Evolutionary conservation across 2,888 invertebrate genomes (phyloP), one percentile per base, ranked within the genome.

Genomic region (Syrista parreyssii): DNA sequence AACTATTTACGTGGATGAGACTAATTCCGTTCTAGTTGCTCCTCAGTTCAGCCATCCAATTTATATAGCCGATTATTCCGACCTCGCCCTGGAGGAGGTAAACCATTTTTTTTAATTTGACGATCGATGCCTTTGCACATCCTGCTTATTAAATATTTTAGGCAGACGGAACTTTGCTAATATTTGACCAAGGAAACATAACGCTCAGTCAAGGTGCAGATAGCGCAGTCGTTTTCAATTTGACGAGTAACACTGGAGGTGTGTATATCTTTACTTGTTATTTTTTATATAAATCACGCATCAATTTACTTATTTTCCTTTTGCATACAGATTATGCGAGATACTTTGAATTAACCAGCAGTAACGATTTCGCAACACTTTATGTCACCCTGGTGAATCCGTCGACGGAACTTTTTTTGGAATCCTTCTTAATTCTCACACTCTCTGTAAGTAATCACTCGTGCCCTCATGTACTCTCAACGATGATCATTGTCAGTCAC

Each of bases 31-130:
- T 73, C 73, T 68, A n/a, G 15, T n/a, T 33, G 74, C 40, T 32
- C 79, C 83, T 4, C 76, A 78, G 71, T 87, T 87, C 75, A 68
- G 78, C 12, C 55, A 78, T 11, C 75, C 81, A 23, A 72, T 86
- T n/a, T 87, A 87, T 76, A 81, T 75, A 23, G 83, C 85, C 12
- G 75, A 86, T 71, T 80, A 78, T 35, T 81, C 76, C 1, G 31
- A 76, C 73, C 78, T 84, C 30, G 76, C 34, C 68, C 74, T 79
- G 68, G 79, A 79, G 74, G 79, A 82, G 68, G 82, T 79, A 79
- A 82, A 73, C 36, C n/a, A 12, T 33, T n/a, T 72, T 68, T 76
- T 12, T 30, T 3, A 73, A 31, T 73, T n/a, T 71, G 68, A 71
- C 36, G 15, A 34, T 72, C 12, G 34, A 32, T 31, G 32, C 35